Evolutionary conservation across 1,140 invertebrate species (phyloP), one percentile per base, ranked within the genome.

Genomic region (Leptinotarsa lineolata): DNA sequence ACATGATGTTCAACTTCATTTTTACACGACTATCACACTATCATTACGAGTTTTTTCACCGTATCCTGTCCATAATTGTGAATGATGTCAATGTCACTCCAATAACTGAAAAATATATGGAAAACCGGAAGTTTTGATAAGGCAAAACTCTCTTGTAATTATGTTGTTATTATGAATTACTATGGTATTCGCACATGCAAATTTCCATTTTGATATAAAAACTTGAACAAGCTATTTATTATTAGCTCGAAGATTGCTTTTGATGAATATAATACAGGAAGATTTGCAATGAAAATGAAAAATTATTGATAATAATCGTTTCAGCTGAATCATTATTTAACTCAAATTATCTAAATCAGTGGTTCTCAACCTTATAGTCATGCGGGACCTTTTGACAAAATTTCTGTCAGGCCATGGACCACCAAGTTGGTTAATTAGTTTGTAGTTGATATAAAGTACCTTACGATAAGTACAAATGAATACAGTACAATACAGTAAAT

Each of bases 71-170:
- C 21, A n/a, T 54, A 54, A 54, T 54, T 54, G 48, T 54, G 48
- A 4, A 54, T 54, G 48, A 54, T 54, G 15, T 54, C 68, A 58
- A 70, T 59, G 68, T 54, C 59, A 59, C 54, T n/a, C 20, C 8
- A 64, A 22, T 64, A 64, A 54, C 16, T 18, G 21, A 64, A 64
- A 64, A 64, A 64, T 22, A 54, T 54, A 54, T 15, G 15, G 22
- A 15, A 63, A 64, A 64, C 61, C 20, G 61, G 61, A 64, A 64
- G 61, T 21, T 64, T 64, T 64, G 61, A 64, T 64, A 64, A 64
- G 15, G 61, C 21, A 20, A n/a, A 64, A 64, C 61, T 20, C 15
- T n/a, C 22, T 70, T 70, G 46, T 59, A 59, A 48, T 48, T 48
- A 54, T 58, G 46, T 54, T 54, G 46, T 18, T 58, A 16, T 59